Percentiles rank a stretch among this genome's conserved stretches.
These are phyloP conservation scores for Hypomesus transpacificus DNA, from an alignment of 2,113 vertebrate genomes.

Conservation along the genomic window DNA sequence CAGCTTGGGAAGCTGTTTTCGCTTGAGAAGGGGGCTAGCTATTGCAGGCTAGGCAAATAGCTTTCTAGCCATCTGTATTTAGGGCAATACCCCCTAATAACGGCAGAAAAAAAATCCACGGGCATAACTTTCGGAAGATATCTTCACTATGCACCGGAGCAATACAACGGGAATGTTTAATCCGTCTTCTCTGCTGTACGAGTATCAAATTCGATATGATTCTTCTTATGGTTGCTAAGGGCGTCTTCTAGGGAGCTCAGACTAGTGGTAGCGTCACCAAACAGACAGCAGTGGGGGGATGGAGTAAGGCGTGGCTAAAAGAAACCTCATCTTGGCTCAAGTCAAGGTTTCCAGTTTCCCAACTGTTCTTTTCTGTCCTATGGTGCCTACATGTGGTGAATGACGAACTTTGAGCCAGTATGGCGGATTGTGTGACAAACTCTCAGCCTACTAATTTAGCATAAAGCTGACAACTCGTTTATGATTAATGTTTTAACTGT, in stretches of 20 bases:
- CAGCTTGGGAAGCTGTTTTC: constrained; percentile 37
- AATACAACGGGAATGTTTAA: constrained; percentile 37
- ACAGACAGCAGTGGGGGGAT: constrained; percentile 29
- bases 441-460: no score
- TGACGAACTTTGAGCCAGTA: not conserved
- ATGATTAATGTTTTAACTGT: no score
- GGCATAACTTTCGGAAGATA: constrained; percentile 4
- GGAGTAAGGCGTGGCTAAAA: constrained; percentile 44
- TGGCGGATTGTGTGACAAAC: no score
- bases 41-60: constrained; percentile 34
- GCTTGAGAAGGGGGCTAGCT: constrained; percentile 44
- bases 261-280: constrained; percentile 41
- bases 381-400: not conserved
- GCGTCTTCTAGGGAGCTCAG: constrained; percentile 56
- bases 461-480: no score
- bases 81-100: constrained; percentile 40
- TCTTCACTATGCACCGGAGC: constrained; percentile 32
- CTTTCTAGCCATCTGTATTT: constrained; percentile 14
- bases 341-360: not conserved
- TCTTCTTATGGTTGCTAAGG: constrained; percentile 71
- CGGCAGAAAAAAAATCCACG: not conserved
- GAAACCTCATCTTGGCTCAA: constrained; percentile 11
- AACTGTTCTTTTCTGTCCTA: not conserved
- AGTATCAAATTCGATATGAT: constrained; percentile 52
- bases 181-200: constrained; percentile 34